Evolutionary conservation across 2,888 invertebrate species (phyloP).

Genomic region (Chrysopilus asiliformis): DNA sequence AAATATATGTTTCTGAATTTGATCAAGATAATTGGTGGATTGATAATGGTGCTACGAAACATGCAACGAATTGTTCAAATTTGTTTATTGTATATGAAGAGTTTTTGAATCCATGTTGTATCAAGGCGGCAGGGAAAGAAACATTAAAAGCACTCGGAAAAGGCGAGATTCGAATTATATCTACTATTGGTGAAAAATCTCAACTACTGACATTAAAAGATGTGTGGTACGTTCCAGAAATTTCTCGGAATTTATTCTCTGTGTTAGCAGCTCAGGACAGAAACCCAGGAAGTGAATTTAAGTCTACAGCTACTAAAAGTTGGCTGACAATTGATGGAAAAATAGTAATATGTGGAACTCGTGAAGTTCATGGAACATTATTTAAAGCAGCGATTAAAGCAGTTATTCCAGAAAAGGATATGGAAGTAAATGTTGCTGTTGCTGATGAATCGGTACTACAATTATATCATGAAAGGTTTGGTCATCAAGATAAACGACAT

Average conservation of each 20-base stretch:
- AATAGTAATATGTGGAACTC: constrained; percentile 7
- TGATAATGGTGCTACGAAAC: constrained; percentile 10
- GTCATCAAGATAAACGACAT: neutral
- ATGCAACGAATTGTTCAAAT: constrained; percentile 3
- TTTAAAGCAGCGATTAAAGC: constrained; percentile 16
- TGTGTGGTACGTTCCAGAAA: constrained; percentile 20
- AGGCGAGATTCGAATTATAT: too few relatives aligned
- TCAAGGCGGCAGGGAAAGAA: constrained; percentile 15
- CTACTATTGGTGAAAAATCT: too few relatives aligned
- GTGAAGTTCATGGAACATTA: constrained; percentile 10
- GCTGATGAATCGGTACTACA: constrained; percentile 1
- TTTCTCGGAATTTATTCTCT: constrained; percentile 18
- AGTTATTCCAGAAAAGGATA: constrained; percentile 4
- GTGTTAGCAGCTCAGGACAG: constrained; percentile 17
- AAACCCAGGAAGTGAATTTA: constrained; percentile 1
- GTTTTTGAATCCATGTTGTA: neutral
- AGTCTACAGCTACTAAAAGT: constrained; percentile 14
- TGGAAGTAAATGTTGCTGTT: neutral
- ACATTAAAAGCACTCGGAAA: constrained; percentile 13
- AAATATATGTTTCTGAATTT: too few relatives aligned
- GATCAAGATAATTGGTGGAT: constrained; percentile 9
- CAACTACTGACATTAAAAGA: too few relatives aligned
- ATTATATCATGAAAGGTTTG: constrained; percentile 2
- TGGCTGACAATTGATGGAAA: constrained; percentile 12
- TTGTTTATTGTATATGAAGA: neutral